Conservation (phyloP, 2,888 invertebrate species). For the Platerodrilus igneus region DNA sequence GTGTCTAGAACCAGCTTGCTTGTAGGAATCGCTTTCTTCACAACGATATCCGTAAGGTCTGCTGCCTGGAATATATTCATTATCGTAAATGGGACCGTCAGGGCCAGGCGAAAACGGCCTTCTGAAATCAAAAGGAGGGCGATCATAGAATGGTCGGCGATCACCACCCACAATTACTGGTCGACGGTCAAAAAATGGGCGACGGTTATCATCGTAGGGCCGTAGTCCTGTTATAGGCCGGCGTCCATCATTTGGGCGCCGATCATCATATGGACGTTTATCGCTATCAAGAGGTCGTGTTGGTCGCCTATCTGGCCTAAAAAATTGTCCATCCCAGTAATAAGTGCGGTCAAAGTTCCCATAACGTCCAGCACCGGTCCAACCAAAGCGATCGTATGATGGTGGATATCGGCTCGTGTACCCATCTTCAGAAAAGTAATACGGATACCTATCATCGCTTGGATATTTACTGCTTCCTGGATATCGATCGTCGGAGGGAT, state of each 20-base stretch:
- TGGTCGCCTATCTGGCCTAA: constrained; percentile 40
- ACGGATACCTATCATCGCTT: constrained; percentile 40
- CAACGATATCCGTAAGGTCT: constrained; percentile 59
- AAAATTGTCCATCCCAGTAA: constrained; percentile 42
- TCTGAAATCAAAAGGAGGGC: constrained; percentile 24
- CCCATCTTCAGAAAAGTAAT: constrained; percentile 30
- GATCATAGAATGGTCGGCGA: constrained; percentile 13
- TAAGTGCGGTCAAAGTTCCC: constrained; percentile 23
- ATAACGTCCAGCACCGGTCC: constrained; percentile 26
- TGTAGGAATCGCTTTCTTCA: constrained; percentile 76
- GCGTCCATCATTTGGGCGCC: constrained; percentile 10
- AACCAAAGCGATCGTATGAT: constrained; percentile 33
- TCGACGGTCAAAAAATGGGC: constrained; percentile 5
- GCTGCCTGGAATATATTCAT: constrained; percentile 32
- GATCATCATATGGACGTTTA: constrained; percentile 13
- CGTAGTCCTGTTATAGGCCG: constrained; percentile 13
- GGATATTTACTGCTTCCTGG: constrained; percentile 30
- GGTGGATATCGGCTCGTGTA: no score
- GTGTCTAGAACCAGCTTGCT: constrained; percentile 73
- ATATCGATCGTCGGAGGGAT: constrained; percentile 16
- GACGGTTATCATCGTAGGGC: constrained; percentile 12
- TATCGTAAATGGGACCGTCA: constrained; percentile 47
- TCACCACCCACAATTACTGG: constrained; percentile 6
- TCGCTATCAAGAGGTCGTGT: constrained; percentile 20
- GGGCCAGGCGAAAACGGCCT: constrained; percentile 42